Evolutionary conservation across 2,888 invertebrate genomes (phyloP).

Genomic region (Encarsia formosa): DNA sequence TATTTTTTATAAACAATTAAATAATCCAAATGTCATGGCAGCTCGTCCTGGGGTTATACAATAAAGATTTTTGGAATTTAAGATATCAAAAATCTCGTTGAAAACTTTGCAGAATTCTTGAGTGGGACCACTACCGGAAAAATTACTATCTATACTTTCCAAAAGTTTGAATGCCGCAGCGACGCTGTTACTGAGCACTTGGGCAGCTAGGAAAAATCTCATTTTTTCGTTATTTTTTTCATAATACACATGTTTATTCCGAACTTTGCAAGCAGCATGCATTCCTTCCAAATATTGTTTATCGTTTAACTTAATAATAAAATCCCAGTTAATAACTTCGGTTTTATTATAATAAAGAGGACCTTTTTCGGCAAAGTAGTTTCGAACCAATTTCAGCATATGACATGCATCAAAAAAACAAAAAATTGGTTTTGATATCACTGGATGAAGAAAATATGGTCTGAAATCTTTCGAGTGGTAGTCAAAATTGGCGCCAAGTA

Average conservation of each 20-base stretch:
- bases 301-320: not conserved
- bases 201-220: conserved; percentile 23
- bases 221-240: conserved; percentile 30
- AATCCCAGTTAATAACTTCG: not conserved
- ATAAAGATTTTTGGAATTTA: conserved; percentile 30
- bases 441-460: conserved; percentile 4
- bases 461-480: conserved; percentile 13
- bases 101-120: conserved; percentile 25
- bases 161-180: conserved; percentile 25
- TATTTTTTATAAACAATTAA: too few relatives aligned
- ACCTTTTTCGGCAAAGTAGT: conserved; percentile 22
- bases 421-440: conserved; percentile 2
- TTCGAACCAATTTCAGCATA: conserved; percentile 16
- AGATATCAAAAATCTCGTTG: conserved; percentile 34
- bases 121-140: conserved; percentile 14
- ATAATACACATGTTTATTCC: conserved; percentile 26
- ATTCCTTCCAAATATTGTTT: conserved; percentile 31
- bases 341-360: not conserved
- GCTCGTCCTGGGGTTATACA: too few relatives aligned
- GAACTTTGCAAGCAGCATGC: conserved; percentile 33
- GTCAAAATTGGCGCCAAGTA: conserved; percentile 18
- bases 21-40: too few relatives aligned
- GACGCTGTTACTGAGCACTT: conserved; percentile 28
- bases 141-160: not conserved
- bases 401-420: conserved; percentile 24